Conservation (phyloP, 2,113 vertebrate species). For the Apus apus region DNA sequence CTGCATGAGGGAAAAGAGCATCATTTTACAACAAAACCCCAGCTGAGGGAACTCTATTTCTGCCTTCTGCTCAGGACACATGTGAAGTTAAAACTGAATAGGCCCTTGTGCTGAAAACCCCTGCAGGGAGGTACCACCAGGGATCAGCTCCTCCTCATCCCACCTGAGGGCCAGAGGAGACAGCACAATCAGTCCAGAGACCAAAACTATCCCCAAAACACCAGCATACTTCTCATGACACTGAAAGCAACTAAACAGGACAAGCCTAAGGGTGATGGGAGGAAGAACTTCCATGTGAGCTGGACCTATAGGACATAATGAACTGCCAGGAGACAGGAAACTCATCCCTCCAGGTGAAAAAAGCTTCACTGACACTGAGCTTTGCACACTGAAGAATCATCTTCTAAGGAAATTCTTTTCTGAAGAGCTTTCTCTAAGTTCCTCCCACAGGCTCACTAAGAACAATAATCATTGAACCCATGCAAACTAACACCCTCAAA, state of each 20-base stretch:
- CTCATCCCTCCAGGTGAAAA: background rate
- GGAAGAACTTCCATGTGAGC: background rate
- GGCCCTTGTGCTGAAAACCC: background rate
- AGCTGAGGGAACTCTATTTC: background rate
- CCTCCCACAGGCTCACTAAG: background rate
- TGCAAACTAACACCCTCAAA: background rate
- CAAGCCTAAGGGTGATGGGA: fast-evolving
- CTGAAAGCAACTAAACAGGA: background rate
- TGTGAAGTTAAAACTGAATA: background rate
- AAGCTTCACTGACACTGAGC: background rate
- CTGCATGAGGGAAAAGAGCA: conserved; percentile 54
- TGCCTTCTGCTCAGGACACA: fast-evolving
- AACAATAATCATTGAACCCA: background rate
- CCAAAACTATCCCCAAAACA: background rate
- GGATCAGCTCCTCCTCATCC: background rate
- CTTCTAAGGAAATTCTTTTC: background rate
- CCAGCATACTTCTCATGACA: background rate
- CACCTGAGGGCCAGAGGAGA: fast-evolving
- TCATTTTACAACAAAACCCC: fast-evolving
- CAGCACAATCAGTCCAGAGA: too few species aligned
- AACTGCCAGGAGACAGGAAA: background rate
- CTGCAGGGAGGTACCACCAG: fast-evolving
- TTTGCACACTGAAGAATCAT: background rate
- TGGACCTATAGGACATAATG: fast-evolving
- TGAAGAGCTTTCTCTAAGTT: background rate